Percentiles rank a stretch among this genome's conserved stretches.
Evolutionary conservation across 2,113 vertebrate genomes (phyloP).

Genomic region (Syngnathus typhle): DNA sequence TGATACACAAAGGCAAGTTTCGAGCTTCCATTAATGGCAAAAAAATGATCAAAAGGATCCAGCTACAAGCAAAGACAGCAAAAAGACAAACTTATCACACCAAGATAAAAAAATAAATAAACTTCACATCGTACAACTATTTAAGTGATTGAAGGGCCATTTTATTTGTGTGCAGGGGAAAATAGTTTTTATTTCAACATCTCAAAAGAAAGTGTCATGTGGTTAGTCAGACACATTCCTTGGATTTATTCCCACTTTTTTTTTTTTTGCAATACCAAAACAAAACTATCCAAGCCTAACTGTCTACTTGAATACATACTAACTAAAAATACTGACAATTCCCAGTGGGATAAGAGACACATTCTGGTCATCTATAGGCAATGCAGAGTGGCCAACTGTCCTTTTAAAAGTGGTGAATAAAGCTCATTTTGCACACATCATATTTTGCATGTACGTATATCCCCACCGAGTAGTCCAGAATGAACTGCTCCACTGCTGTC

Average conservation of each 20-base stretch:
- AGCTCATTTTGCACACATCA: not conserved
- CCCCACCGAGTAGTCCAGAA: constrained; percentile 77
- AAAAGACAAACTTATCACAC: not conserved
- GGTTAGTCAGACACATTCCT: no score
- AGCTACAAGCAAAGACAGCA: constrained; percentile 55
- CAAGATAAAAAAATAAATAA: not conserved
- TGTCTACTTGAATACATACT: no score
- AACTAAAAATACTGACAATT: no score
- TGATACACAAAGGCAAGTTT: constrained; percentile 78
- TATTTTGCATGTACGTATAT: not conserved
- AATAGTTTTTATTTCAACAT: no score
- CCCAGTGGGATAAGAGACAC: no score
- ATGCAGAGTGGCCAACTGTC: no score
- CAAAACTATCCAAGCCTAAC: no score
- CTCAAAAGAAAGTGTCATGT: no score
- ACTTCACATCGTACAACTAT: no score
- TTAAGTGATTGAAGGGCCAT: not conserved
- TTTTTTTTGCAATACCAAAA: no score
- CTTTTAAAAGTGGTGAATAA: not conserved
- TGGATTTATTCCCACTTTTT: no score
- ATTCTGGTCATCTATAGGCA: no score
- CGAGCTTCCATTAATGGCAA: constrained; percentile 70
- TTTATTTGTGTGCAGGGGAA: not conserved
- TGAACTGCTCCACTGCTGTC: constrained; percentile 70
- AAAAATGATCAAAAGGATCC: constrained; percentile 69